These are phyloP conservation scores for Trachythela sp. DNA, from an alignment of 64 coral and sea anemone genomes.

Conservation along the genomic window DNA sequence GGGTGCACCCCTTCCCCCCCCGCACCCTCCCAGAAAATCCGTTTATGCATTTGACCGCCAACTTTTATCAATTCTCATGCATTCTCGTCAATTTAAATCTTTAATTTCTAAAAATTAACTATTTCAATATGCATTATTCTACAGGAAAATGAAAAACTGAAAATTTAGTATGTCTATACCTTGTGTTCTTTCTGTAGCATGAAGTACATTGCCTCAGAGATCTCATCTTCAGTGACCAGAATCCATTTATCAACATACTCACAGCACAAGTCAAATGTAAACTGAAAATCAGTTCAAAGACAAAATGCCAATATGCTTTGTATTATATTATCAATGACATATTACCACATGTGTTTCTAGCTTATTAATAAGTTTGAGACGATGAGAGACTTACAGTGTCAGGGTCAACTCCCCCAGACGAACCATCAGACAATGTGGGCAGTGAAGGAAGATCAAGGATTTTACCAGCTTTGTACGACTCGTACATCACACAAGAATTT, in stretches of 20 bases:
- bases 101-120: too few relatives aligned
- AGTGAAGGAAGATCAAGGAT: constrained; percentile 66
- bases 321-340: neutral
- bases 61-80: too few relatives aligned
- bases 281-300: constrained; percentile 17
- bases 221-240: constrained; percentile 60
- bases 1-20: too few relatives aligned
- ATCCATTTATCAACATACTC: constrained; percentile 61
- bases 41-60: too few relatives aligned
- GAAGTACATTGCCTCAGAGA: constrained; percentile 41
- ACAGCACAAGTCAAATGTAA: constrained; percentile 60
- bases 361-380: too few relatives aligned
- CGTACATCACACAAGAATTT: constrained; percentile 61
- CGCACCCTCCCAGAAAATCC: too few relatives aligned
- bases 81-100: too few relatives aligned
- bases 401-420: constrained; percentile 66
- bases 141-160: too few relatives aligned
- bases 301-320: neutral
- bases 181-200: constrained; percentile 63
- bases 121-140: too few relatives aligned
- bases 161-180: too few relatives aligned
- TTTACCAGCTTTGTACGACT: constrained; percentile 61
- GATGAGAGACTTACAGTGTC: constrained; percentile 32
- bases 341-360: neutral
- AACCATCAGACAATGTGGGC: constrained; percentile 70